These are phyloP conservation scores for Schizopygopsis pylzovi DNA, from an alignment of 2,797 vertebrate genomes.

Conservation along the genomic window DNA sequence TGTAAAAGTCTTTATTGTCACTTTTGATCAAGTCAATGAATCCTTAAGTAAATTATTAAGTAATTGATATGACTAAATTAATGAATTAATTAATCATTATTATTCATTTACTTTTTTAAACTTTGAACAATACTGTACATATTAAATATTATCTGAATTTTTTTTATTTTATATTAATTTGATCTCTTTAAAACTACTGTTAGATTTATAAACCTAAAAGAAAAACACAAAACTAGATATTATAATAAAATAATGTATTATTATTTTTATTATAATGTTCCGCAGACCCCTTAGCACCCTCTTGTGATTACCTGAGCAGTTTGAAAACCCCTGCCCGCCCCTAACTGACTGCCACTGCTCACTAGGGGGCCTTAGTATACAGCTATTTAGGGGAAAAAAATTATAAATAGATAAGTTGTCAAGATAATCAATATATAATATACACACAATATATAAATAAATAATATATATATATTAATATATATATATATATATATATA, in stretches of 20 bases:
- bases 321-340: not conserved
- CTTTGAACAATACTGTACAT: not conserved
- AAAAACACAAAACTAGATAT: not conserved
- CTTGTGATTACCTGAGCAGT: not conserved
- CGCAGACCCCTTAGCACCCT: not conserved
- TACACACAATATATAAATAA: not conserved
- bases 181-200: not conserved
- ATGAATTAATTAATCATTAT: too few relatives aligned
- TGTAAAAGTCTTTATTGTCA: not conserved
- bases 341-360: not conserved
- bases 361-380: not conserved
- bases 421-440: not conserved
- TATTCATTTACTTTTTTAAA: not conserved
- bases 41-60: not conserved
- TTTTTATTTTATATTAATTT: not conserved
- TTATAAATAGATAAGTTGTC: not conserved
- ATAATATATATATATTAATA: not conserved
- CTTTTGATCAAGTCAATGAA: not conserved
- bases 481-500: too few relatives aligned
- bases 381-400: not conserved
- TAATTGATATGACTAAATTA: too few relatives aligned
- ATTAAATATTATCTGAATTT: not conserved
- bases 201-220: not conserved
- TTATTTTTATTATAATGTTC: not conserved
- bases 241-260: not conserved